Conservation (phyloP, 2,888 invertebrate genomes). For the Agrotis puta region DNA sequence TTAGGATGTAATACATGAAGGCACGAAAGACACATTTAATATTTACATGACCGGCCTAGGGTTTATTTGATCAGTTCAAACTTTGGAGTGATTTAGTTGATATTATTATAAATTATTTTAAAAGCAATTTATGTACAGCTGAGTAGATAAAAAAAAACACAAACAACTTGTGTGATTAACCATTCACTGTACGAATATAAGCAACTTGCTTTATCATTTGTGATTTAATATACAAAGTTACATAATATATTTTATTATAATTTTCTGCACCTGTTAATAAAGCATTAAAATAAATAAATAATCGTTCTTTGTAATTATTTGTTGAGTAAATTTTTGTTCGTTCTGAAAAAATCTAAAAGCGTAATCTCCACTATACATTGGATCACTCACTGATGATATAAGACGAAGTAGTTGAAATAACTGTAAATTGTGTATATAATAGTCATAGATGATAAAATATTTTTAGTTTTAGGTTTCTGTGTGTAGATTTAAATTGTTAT, state of each 20-base stretch:
- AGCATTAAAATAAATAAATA: conserved; percentile 75
- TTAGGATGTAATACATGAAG: conserved; percentile 45
- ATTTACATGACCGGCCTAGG: conserved; percentile 43
- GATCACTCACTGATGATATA: conserved; percentile 58
- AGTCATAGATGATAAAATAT: conserved; percentile 80
- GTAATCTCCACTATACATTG: conserved; percentile 42
- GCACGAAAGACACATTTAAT: conserved; percentile 25
- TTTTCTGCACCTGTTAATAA: conserved; percentile 83
- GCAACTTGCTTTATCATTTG: conserved; percentile 64
- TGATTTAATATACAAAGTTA: conserved; percentile 76
- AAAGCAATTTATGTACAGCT: conserved; percentile 28
- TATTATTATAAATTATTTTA: conserved; percentile 45
- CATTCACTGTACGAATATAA: conserved; percentile 30
- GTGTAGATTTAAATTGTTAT: conserved; percentile 81
- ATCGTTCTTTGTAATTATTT: conserved; percentile 61
- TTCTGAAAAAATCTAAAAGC: conserved; percentile 36
- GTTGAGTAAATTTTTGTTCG: conserved; percentile 52
- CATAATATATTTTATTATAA: conserved; percentile 76
- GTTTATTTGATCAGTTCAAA: conserved; percentile 53
- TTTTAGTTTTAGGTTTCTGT: conserved; percentile 79
- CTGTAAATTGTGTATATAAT: conserved; percentile 89
- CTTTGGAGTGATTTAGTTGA: conserved; percentile 44
- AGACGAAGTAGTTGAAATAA: conserved; percentile 74
- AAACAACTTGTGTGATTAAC: conserved; percentile 10
- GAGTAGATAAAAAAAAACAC: conserved; percentile 30